Evolutionary conservation across 2,797 vertebrate species (phyloP).

Genomic region (Protonibea diacanthus): DNA sequence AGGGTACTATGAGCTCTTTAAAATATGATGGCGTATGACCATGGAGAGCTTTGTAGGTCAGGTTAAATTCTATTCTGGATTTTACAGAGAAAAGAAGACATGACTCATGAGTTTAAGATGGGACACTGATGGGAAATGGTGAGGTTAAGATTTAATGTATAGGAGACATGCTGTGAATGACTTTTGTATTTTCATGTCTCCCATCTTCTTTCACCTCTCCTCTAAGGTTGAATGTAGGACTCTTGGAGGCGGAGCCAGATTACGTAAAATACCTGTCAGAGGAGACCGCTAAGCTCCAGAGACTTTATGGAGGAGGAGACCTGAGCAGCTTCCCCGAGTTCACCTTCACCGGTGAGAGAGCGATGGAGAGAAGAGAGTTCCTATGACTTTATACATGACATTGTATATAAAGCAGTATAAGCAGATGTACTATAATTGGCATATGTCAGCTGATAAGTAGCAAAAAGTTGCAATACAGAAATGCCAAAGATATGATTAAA

Average conservation of each 20-base stretch:
- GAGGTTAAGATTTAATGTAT: background rate
- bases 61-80: no score
- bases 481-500: no score
- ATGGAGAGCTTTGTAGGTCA: no score
- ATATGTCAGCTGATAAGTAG: background rate
- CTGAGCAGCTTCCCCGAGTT: conserved; percentile 62
- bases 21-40: no score
- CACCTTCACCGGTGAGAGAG: conserved; percentile 55
- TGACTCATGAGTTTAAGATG: no score
- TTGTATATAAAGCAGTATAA: background rate
- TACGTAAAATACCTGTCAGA: conserved; percentile 39
- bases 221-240: conserved; percentile 26
- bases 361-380: background rate
- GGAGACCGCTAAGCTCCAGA: conserved; percentile 56
- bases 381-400: background rate
- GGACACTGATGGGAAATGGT: background rate
- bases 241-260: conserved; percentile 27
- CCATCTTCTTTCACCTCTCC: background rate
- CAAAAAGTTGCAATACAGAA: no score
- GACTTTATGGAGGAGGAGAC: conserved; percentile 62
- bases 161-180: background rate
- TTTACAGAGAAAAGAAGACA: no score
- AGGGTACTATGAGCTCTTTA: no score
- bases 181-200: background rate
- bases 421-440: background rate